phyloP scores from a whole-genome alignment of 2,888 invertebrate genomes.

The Agrotis clavis region DNA sequence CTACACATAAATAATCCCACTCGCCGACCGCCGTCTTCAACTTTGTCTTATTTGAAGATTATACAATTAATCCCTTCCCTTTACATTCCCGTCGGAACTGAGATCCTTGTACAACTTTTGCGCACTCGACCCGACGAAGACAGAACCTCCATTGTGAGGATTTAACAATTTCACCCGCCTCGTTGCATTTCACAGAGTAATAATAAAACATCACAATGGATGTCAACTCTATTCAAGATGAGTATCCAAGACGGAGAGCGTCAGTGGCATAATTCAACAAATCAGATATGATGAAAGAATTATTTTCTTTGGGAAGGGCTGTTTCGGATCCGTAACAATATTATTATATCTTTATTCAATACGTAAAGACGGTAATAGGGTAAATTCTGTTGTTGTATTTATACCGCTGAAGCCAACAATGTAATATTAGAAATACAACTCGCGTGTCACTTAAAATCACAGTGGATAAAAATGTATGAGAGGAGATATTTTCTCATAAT shows the following conservation, averaged over 20 bases:
- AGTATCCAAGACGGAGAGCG: slow-evolving; percentile 86
- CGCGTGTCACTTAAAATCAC: slow-evolving; percentile 43
- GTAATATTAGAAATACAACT: slow-evolving; percentile 40
- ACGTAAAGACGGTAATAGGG: slow-evolving; percentile 63
- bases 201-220: slow-evolving; percentile 90
- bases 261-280: slow-evolving; percentile 86
- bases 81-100: slow-evolving; percentile 81
- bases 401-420: slow-evolving; percentile 47
- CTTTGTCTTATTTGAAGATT: slow-evolving; percentile 82
- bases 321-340: slow-evolving; percentile 75
- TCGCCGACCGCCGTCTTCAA: slow-evolving; percentile 77
- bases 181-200: slow-evolving; percentile 88
- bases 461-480: slow-evolving; percentile 51
- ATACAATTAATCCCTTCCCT: slow-evolving; percentile 83
- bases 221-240: slow-evolving; percentile 89
- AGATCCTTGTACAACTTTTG: slow-evolving; percentile 87
- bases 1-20: slow-evolving; percentile 79
- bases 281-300: slow-evolving; percentile 83
- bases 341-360: slow-evolving; percentile 69
- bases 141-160: slow-evolving; percentile 87
- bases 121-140: slow-evolving; percentile 87
- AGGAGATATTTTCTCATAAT: slow-evolving; percentile 33
- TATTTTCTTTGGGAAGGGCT: slow-evolving; percentile 77
- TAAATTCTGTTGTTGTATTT: slow-evolving; percentile 63
- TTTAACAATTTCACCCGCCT: slow-evolving; percentile 89